Percentiles rank a stretch among this genome's conserved stretches.
Evolutionary conservation across 1,140 invertebrate genomes (phyloP).

Genomic region (Dreissena polymorpha): DNA sequence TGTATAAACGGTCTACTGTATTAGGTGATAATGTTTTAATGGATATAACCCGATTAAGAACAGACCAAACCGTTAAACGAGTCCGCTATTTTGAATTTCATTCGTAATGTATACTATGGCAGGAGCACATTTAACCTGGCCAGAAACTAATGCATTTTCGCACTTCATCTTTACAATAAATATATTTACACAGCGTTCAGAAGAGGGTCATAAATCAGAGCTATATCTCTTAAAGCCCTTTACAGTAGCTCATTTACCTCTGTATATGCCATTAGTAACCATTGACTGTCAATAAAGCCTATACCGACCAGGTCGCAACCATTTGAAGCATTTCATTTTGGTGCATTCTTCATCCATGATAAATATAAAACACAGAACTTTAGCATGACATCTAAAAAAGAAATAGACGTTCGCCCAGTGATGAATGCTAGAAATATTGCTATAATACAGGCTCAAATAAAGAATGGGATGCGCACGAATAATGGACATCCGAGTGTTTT

Average conservation of each 20-base stretch:
- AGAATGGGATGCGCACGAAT: neutral
- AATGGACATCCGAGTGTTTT: constrained; percentile 17
- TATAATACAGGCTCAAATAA: constrained; percentile 2
- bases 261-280: constrained; percentile 1
- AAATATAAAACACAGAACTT: neutral
- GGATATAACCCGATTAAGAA: too few relatives aligned
- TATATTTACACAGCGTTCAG: neutral
- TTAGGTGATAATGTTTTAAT: too few relatives aligned
- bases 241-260: neutral
- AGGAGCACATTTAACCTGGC: too few relatives aligned
- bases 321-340: too few relatives aligned
- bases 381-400: neutral
- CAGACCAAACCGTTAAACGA: too few relatives aligned
- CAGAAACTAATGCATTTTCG: too few relatives aligned
- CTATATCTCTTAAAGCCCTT: neutral
- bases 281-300: neutral
- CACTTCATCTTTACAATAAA: too few relatives aligned
- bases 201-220: neutral
- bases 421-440: constrained; percentile 27
- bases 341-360: neutral
- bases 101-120: too few relatives aligned
- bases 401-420: neutral
- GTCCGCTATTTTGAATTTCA: too few relatives aligned
- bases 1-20: too few relatives aligned
- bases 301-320: neutral